Percentiles rank a stretch among this genome's conserved stretches.
phyloP scores from a whole-genome alignment of 2,888 invertebrate genomes.

The Chaitophorus viminalis region DNA sequence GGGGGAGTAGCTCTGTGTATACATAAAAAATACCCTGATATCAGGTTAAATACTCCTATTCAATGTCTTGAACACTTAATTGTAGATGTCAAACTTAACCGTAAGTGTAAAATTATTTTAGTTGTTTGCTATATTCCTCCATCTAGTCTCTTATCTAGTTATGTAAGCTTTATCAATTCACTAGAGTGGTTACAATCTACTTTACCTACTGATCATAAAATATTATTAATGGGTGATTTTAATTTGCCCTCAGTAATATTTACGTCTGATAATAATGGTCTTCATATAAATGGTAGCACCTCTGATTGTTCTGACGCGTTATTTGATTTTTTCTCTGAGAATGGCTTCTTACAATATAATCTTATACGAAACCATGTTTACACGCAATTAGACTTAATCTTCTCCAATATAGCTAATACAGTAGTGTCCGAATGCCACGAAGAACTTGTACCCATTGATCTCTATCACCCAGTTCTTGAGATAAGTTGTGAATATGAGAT shows the following conservation, averaged over 20 bases:
- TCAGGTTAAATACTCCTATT: background rate
- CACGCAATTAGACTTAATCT: constrained; percentile 7
- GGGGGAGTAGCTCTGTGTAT: constrained; percentile 2
- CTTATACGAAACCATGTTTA: background rate
- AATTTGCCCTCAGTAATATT: too few species aligned
- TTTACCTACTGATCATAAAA: background rate
- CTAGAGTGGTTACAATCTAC: background rate
- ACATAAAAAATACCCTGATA: background rate
- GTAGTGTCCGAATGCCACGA: background rate
- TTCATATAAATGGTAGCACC: background rate
- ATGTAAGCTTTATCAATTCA: background rate
- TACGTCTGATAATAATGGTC: too few species aligned
- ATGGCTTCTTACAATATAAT: constrained; percentile 18
- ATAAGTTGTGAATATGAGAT: constrained; percentile 18
- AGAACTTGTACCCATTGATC: background rate
- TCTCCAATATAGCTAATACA: too few species aligned
- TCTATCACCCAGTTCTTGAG: constrained; percentile 9
- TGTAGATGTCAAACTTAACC: background rate
- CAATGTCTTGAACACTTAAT: background rate
- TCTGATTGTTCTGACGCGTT: background rate
- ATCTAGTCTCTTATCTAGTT: constrained; percentile 1
- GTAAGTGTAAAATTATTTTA: background rate
- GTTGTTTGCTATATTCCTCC: constrained; percentile 14
- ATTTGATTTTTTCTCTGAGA: constrained; percentile 13
- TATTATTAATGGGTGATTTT: constrained; percentile 1